Percentiles rank a stretch among this genome's conserved stretches.
Conservation (phyloP, 2,113 vertebrate genomes). For the Leptodactylus fuscus region DNA sequence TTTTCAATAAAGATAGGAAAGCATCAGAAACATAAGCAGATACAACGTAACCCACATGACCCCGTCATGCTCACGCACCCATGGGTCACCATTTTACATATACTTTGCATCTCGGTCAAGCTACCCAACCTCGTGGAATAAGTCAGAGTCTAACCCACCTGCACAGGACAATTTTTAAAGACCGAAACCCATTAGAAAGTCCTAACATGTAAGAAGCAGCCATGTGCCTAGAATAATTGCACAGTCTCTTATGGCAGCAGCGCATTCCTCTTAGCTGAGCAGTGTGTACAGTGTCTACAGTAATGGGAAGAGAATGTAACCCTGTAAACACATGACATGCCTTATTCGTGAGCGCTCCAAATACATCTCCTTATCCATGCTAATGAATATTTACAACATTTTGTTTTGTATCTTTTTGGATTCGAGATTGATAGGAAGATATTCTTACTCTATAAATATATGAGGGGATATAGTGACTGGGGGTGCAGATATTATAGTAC, state of each 20-base stretch:
- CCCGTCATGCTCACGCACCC: too few species aligned
- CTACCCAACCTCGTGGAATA: not conserved
- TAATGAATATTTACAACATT: not conserved
- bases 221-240: constrained; percentile 19
- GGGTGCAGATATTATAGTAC: too few species aligned
- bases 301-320: not conserved
- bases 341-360: not conserved
- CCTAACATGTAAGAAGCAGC: not conserved
- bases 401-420: too few species aligned
- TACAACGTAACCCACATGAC: too few species aligned
- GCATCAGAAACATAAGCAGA: too few species aligned
- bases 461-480: too few species aligned
- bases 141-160: not conserved
- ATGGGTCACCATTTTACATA: too few species aligned
- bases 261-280: constrained; percentile 14
- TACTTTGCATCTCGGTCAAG: too few species aligned
- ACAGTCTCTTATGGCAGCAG: not conserved
- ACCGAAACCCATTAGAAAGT: not conserved
- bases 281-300: not conserved
- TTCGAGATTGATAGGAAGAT: too few species aligned
- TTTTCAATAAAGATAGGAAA: too few species aligned
- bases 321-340: not conserved
- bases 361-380: not conserved
- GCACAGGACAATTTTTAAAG: not conserved
- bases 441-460: too few species aligned